Base-by-base conservation (phyloP, 2,797 vertebrate genomes). In the Pogonophryne albipinna region DNA sequence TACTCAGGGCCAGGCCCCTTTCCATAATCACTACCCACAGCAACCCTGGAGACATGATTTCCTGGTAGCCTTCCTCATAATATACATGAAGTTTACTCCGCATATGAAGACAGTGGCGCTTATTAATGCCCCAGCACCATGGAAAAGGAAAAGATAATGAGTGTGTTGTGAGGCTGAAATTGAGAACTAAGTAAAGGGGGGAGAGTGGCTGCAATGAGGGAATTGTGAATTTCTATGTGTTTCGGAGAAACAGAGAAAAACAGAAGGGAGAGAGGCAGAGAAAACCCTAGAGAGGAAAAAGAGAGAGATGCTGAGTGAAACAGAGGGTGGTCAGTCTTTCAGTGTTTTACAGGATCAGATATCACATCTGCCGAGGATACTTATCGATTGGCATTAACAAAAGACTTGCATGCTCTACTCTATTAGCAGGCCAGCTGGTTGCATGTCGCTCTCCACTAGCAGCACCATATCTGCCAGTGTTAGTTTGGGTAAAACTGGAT, bases 321-420 rank as follows among this genome's bases (percentile, higher is more conserved):
- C 62, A 74, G 65, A 59, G 71, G 71, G 58, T 70, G 78, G 82
- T 75, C 77, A 82, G 85, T 87, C 85, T 85, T 55, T 85, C 61
- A 76, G 83, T 79, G 86, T 87, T 87, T 87, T 80, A 82, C 86
- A 77, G 87, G 89, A 92, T 94, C 92, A 50, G 85, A 90, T 93
- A 87, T 93, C 93, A 59, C 80, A 85, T 90, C 85, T 87, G 81
- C 86, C 78, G 82, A 88, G 86, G 83, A 86, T 75, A 74, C 81
- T 6, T 90, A 95, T 94, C 4, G 91, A 95, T 92, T 74, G 70
- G 79, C 89, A 84, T 87, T 90, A 92, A 91, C 91, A 88, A 92
- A 92, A 87, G 86, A 89, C 87, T 80, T 55, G 14, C 71, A 55
- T 61, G 61, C 80, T 83, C 41, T 34, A 90, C 87, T 94, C 90